Evolutionary conservation across 2,888 invertebrate species (phyloP).

Genomic region (Callyntrura sp.): DNA sequence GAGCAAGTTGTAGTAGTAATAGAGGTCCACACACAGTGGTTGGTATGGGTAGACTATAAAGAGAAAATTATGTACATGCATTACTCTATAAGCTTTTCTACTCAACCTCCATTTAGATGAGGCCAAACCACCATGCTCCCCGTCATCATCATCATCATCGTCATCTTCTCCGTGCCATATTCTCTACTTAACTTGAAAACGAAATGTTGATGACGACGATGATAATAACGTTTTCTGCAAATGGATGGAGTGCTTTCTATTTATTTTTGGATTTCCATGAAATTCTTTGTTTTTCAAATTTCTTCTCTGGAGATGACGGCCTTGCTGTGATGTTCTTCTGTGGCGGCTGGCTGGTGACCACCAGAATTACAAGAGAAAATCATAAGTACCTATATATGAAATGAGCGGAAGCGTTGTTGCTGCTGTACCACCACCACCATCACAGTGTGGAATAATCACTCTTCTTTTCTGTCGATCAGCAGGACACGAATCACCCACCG

Average conservation of each 20-base stretch:
- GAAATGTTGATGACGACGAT: background rate
- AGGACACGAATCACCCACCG: slow-evolving; percentile 32
- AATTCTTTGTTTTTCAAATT: slow-evolving; percentile 47
- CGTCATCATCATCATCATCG: background rate
- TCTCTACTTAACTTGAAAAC: background rate
- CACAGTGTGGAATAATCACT: background rate
- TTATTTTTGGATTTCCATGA: slow-evolving; percentile 3
- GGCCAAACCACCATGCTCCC: slow-evolving; percentile 7
- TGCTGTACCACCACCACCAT: background rate
- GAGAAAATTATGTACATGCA: too few relatives aligned
- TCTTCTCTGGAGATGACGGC: slow-evolving; percentile 35
- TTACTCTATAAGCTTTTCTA: background rate
- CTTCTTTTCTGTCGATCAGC: slow-evolving; percentile 45
- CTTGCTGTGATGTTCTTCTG: background rate
- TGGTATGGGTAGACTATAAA: background rate
- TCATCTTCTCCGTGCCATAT: background rate
- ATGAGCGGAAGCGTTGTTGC: background rate
- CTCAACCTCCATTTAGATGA: slow-evolving; percentile 9
- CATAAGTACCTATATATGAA: background rate
- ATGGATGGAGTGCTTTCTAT: slow-evolving; percentile 19
- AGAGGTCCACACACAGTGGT: slow-evolving; percentile 6
- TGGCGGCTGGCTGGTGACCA: slow-evolving; percentile 29
- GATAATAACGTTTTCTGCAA: background rate
- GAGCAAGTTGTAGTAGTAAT: background rate
- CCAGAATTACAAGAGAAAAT: background rate